Conservation (phyloP, 2,888 invertebrate genomes). For the Glaucopsyche alexis region DNA sequence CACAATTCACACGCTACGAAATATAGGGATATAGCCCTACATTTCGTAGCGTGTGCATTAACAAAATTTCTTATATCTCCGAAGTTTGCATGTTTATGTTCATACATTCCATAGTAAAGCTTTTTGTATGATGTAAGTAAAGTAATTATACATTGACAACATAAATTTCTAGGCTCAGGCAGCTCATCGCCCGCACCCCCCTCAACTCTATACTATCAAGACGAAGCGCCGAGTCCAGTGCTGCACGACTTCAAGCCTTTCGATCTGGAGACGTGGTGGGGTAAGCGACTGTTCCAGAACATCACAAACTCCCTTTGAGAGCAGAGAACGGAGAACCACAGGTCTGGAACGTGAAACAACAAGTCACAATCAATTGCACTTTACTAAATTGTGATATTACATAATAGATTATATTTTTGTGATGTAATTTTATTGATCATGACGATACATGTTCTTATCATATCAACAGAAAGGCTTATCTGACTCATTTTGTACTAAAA, state of each 20-base stretch:
- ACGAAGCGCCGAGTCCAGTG: constrained; percentile 84
- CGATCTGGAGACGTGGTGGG: constrained; percentile 95
- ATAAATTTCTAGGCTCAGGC: constrained; percentile 56
- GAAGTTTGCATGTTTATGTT: too few relatives aligned
- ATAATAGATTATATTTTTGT: constrained; percentile 36
- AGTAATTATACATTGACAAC: too few relatives aligned
- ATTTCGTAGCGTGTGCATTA: too few relatives aligned
- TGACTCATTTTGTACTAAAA: background rate
- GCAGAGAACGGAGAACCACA: constrained; percentile 33
- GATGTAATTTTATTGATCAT: constrained; percentile 34
- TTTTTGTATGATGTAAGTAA: too few relatives aligned
- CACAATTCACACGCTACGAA: too few relatives aligned
- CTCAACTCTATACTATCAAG: constrained; percentile 84
- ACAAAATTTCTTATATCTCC: too few relatives aligned
- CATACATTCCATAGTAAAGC: too few relatives aligned
- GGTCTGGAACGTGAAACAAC: constrained; percentile 52
- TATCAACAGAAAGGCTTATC: constrained; percentile 31
- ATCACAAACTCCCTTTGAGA: constrained; percentile 88
- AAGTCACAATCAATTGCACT: constrained; percentile 77
- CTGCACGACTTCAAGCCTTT: constrained; percentile 92
- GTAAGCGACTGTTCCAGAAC: constrained; percentile 90
- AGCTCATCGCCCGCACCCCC: constrained; percentile 69
- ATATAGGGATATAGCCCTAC: too few relatives aligned
- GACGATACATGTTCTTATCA: constrained; percentile 30
- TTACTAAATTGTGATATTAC: constrained; percentile 58